These are phyloP conservation scores for Phlogophora meticulosa DNA, from an alignment of 2,888 invertebrate genomes.

Conservation along the genomic window DNA sequence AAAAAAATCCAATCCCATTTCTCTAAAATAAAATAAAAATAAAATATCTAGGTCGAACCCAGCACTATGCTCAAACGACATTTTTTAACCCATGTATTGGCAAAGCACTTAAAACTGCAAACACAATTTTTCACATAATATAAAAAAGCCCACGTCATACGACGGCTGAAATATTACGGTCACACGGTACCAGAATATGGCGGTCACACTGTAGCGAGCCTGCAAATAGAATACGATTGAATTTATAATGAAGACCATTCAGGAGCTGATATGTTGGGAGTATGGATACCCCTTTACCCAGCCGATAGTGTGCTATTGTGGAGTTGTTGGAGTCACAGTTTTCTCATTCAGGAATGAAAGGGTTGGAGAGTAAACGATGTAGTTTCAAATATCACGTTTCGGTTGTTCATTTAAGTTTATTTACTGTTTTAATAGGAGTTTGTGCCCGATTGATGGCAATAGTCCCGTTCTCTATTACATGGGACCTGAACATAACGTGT, in stretches of 20 bases:
- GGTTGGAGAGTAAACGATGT: neutral
- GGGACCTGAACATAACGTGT: too few relatives aligned
- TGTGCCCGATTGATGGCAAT: too few relatives aligned
- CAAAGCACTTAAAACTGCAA: conserved; percentile 59
- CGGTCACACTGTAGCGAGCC: conserved; percentile 25
- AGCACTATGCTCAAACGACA: conserved; percentile 40
- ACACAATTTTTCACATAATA: conserved; percentile 60
- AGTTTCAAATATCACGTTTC: neutral
- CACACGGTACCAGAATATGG: conserved; percentile 44
- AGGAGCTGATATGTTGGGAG: conserved; percentile 44
- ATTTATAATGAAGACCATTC: conserved; percentile 65
- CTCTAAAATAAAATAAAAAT: conserved; percentile 24
- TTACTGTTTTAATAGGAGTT: neutral
- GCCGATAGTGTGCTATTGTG: conserved; percentile 7
- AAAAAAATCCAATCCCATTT: conserved; percentile 29
- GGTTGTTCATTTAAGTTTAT: neutral
- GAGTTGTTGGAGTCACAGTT: conserved; percentile 7
- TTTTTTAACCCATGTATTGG: conserved; percentile 52
- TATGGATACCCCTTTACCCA: neutral
- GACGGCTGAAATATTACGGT: conserved; percentile 45
- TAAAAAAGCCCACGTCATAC: conserved; percentile 41
- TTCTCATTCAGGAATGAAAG: neutral
- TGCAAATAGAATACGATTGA: conserved; percentile 61
- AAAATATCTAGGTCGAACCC: conserved; percentile 24
- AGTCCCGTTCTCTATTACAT: too few relatives aligned